These are phyloP conservation scores for Drosophila pseudoobscura DNA, from an alignment of 1,140 invertebrate genomes.

Conservation along the genomic window DNA sequence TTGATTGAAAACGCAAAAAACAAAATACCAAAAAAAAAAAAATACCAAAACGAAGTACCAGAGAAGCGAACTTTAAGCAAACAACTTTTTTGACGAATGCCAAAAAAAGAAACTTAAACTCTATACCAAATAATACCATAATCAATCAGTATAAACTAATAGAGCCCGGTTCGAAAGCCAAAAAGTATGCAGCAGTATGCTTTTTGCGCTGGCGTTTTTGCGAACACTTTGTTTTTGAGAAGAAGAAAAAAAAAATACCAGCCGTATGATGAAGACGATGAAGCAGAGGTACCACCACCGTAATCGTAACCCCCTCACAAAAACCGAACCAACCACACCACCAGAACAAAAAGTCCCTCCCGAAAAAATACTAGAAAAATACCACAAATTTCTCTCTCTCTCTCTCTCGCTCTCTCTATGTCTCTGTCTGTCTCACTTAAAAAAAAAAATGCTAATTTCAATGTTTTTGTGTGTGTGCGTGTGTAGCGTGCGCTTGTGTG, in stretches of 20 bases:
- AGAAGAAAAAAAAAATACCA: conserved; percentile 3
- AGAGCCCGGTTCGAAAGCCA: conserved; percentile 40
- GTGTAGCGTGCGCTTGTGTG: conserved; percentile 50
- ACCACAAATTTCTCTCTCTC: conserved; percentile 29
- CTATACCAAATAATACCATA: conserved; percentile 38
- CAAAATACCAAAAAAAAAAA: conserved; percentile 10
- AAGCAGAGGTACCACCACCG: conserved; percentile 38
- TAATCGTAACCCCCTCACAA: conserved; percentile 20
- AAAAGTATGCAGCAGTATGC: conserved; percentile 47
- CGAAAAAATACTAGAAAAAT: conserved; percentile 14
- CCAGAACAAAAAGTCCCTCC: conserved; percentile 5
- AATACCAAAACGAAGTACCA: conserved; percentile 37
- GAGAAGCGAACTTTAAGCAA: conserved; percentile 31
- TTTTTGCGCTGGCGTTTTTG: conserved; percentile 64
- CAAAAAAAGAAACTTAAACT: conserved; percentile 57
- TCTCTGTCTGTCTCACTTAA: conserved; percentile 36
- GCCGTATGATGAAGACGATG: conserved; percentile 29
- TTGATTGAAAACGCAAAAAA: conserved; percentile 63
- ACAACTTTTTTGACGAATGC: conserved; percentile 62
- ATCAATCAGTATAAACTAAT: conserved; percentile 42
- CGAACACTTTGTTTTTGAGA: conserved; percentile 63
- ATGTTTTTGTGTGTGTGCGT: conserved; percentile 69
- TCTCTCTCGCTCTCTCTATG: conserved; percentile 20
- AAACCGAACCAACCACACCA: conserved; percentile 40
- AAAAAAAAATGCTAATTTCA: conserved; percentile 65